Conservation (phyloP, 1,140 invertebrate species). For the Drosophila ananassae region DNA sequence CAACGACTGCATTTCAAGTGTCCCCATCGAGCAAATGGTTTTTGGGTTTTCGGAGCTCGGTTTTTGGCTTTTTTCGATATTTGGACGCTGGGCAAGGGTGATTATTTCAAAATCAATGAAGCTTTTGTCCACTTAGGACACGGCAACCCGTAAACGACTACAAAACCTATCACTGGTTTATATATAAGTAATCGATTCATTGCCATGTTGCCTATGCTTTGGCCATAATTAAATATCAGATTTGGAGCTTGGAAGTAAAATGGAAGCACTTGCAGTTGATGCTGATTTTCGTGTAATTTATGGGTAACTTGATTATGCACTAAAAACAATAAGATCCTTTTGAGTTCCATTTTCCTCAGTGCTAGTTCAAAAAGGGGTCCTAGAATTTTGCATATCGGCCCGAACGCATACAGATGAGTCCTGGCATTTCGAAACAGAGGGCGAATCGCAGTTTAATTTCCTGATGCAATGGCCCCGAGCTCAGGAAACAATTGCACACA, state of each 20-base stretch:
- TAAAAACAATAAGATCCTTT: background rate
- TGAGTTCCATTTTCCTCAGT: slow-evolving; percentile 6
- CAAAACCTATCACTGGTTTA: slow-evolving; percentile 20
- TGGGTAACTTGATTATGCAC: slow-evolving; percentile 38
- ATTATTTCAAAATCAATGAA: slow-evolving; percentile 32
- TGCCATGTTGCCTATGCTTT: slow-evolving; percentile 13
- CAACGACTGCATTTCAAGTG: slow-evolving; percentile 36
- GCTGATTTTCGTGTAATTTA: slow-evolving; percentile 71
- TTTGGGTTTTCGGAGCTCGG: slow-evolving; percentile 8
- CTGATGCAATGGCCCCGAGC: slow-evolving; percentile 53
- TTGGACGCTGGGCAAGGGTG: background rate
- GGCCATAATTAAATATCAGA: slow-evolving; percentile 14
- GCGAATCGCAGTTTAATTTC: slow-evolving; percentile 45
- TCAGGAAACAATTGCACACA: slow-evolving; percentile 69
- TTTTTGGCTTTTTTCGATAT: slow-evolving; percentile 14
- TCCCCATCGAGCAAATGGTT: slow-evolving; percentile 18
- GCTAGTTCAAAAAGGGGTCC: slow-evolving; percentile 2
- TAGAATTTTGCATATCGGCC: slow-evolving; percentile 68
- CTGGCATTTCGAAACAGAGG: slow-evolving; percentile 13
- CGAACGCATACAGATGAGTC: slow-evolving; percentile 58
- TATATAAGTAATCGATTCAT: slow-evolving; percentile 44
- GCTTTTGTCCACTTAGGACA: slow-evolving; percentile 22
- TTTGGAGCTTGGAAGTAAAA: slow-evolving; percentile 18
- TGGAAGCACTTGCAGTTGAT: slow-evolving; percentile 17
- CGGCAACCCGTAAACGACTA: background rate